Conservation (phyloP, 1,140 invertebrate genomes). For the Pteromalus puparum region DNA sequence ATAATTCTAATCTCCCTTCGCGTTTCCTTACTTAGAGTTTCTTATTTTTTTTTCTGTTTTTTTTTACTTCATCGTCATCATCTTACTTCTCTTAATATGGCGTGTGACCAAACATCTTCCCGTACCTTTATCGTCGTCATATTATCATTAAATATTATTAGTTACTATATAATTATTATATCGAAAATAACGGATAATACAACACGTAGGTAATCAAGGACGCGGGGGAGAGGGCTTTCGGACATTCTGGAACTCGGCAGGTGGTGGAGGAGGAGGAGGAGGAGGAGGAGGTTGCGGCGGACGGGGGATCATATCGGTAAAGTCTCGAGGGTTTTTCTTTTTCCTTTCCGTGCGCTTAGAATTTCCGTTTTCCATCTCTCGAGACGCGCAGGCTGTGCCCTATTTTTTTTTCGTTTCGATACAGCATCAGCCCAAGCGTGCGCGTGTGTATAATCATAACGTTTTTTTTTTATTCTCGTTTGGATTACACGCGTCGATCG, state of each 20-base stretch:
- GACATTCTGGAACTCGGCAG: constrained; percentile 15
- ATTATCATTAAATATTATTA: constrained; percentile 76
- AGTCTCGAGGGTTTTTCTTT: constrained; percentile 15
- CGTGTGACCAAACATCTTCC: constrained; percentile 75
- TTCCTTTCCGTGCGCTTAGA: constrained; percentile 32
- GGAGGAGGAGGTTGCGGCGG: constrained; percentile 6
- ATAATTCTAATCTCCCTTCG: constrained; percentile 56
- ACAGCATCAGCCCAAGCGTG: constrained; percentile 48
- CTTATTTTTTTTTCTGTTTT: background rate
- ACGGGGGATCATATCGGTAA: constrained; percentile 13
- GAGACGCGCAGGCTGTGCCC: constrained; percentile 47
- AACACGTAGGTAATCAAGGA: constrained; percentile 73
- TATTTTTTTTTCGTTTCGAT: constrained; percentile 32
- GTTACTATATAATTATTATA: constrained; percentile 75
- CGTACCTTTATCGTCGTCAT: constrained; percentile 75
- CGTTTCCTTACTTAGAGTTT: constrained; percentile 51
- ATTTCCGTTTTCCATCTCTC: constrained; percentile 28
- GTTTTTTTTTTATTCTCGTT: constrained; percentile 42
- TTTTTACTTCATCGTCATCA: constrained; percentile 31
- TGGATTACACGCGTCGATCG: constrained; percentile 48
- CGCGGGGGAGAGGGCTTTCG: constrained; percentile 34
- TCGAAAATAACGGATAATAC: constrained; percentile 77
- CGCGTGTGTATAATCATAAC: constrained; percentile 11
- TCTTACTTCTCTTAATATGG: constrained; percentile 48
- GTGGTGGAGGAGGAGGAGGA: too few species aligned